These are phyloP conservation scores for Morone saxatilis DNA, from an alignment of 2,113 vertebrate species.

Conservation along the genomic window DNA sequence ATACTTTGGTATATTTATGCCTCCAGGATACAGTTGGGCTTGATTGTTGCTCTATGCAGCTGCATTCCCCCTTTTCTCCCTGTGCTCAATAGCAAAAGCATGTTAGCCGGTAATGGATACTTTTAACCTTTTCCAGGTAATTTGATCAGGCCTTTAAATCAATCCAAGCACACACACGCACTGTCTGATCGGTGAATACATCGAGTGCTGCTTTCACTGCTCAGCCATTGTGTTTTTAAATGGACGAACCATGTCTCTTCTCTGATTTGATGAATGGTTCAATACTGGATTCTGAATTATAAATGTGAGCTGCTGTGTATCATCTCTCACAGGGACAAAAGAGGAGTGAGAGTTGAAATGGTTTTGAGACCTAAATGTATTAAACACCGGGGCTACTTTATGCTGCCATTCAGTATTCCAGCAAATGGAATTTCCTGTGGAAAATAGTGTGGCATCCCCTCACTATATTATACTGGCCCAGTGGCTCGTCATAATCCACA, in stretches of 20 bases:
- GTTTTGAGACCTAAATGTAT: constrained; percentile 51
- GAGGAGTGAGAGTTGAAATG: constrained; percentile 40
- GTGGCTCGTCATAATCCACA: constrained; percentile 35
- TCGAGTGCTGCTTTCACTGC: constrained; percentile 39
- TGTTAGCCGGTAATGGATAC: constrained; percentile 80
- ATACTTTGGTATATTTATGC: constrained; percentile 63
- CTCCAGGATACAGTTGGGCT: constrained; percentile 65
- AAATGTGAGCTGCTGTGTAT: constrained; percentile 47
- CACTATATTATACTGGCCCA: constrained; percentile 13
- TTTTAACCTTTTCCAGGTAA: constrained; percentile 82
- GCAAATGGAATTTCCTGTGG: constrained; percentile 48
- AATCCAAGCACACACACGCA: constrained; percentile 62
- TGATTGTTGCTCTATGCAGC: constrained; percentile 64
- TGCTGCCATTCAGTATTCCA: constrained; percentile 30
- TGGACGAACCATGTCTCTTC: constrained; percentile 43
- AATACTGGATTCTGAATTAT: constrained; percentile 67
- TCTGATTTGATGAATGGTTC: constrained; percentile 63
- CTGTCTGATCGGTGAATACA: constrained; percentile 61
- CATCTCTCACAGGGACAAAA: constrained; percentile 49
- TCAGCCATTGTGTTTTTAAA: constrained; percentile 58
- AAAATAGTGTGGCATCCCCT: constrained; percentile 35
- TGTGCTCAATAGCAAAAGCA: constrained; percentile 75
- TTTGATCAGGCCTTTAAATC: constrained; percentile 80
- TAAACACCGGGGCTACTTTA: constrained; percentile 39
- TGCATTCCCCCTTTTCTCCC: constrained; percentile 53